Conservation (phyloP, 2,888 invertebrate species). For the Mellilla xanthometata region DNA sequence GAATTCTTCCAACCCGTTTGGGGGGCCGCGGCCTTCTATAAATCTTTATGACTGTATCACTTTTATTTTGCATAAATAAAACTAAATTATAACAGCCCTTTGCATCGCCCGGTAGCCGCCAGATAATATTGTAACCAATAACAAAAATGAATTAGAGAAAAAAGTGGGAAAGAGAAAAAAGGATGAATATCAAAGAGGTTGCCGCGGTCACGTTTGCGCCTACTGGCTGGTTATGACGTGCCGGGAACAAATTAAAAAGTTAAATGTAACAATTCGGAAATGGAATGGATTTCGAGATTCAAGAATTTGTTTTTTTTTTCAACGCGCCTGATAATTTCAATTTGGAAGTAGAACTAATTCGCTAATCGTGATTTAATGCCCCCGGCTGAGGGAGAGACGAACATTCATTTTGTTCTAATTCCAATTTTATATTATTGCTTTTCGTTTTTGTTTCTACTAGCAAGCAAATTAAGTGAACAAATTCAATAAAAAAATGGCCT, state of each 20-base stretch:
- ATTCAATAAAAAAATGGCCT: too few species aligned
- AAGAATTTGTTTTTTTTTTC: conserved; percentile 30
- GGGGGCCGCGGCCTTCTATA: conserved; percentile 54
- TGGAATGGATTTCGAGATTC: conserved; percentile 43
- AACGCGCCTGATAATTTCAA: conserved; percentile 29
- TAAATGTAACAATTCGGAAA: conserved; percentile 55
- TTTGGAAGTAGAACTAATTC: conserved; percentile 48
- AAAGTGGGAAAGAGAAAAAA: conserved; percentile 65
- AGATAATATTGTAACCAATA: conserved; percentile 77
- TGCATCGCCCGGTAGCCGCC: conserved; percentile 75
- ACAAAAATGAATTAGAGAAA: conserved; percentile 71
- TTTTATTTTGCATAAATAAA: conserved; percentile 82
- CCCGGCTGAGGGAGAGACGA: neutral
- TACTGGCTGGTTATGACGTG: conserved; percentile 69
- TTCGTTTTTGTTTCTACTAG: too few species aligned
- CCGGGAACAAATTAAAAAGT: conserved; percentile 62
- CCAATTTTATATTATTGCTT: neutral
- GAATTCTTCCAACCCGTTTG: conserved; percentile 12
- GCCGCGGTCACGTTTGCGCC: conserved; percentile 74
- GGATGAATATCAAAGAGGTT: conserved; percentile 66
- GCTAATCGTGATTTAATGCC: conserved; percentile 40
- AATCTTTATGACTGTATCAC: conserved; percentile 66
- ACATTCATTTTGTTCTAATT: neutral
- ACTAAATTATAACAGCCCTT: conserved; percentile 77
- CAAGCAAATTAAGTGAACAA: too few species aligned